Evolutionary conservation across 2,888 invertebrate genomes (phyloP).

Genomic region (Psococerastis gibbosa): DNA sequence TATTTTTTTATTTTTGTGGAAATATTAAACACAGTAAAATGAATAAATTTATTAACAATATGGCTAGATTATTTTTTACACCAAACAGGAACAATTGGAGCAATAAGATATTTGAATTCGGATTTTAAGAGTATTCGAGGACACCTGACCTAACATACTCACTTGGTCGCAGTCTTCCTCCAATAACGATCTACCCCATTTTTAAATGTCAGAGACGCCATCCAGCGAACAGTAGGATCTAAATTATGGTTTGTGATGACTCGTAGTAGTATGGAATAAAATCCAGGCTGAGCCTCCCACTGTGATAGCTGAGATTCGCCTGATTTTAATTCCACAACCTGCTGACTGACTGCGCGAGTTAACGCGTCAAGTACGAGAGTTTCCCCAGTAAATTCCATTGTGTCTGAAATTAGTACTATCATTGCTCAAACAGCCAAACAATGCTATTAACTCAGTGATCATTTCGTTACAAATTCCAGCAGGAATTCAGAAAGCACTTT

Average conservation of each 20-base stretch:
- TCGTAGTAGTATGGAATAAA: constrained; percentile 67
- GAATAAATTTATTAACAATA: too few relatives aligned
- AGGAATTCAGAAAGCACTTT: too few relatives aligned
- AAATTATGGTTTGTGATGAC: constrained; percentile 48
- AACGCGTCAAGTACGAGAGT: constrained; percentile 50
- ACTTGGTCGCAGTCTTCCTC: constrained; percentile 66
- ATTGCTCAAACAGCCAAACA: too few relatives aligned
- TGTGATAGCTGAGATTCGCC: constrained; percentile 70
- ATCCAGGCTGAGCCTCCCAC: constrained; percentile 83
- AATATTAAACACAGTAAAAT: too few relatives aligned
- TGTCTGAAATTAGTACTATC: too few relatives aligned
- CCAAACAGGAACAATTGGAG: not conserved
- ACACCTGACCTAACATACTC: too few relatives aligned
- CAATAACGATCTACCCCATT: constrained; percentile 87
- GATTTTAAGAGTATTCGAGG: not conserved
- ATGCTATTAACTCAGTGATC: too few relatives aligned
- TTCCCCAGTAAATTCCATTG: too few relatives aligned
- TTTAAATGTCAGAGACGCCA: constrained; percentile 82
- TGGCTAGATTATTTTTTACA: not conserved
- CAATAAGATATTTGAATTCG: not conserved
- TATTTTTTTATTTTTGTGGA: too few relatives aligned
- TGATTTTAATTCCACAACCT: constrained; percentile 62
- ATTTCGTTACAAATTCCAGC: too few relatives aligned
- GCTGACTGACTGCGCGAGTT: constrained; percentile 68
- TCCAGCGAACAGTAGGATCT: constrained; percentile 72